Conservation (phyloP, 2,797 vertebrate species). For the Potorous gilbertii region DNA sequence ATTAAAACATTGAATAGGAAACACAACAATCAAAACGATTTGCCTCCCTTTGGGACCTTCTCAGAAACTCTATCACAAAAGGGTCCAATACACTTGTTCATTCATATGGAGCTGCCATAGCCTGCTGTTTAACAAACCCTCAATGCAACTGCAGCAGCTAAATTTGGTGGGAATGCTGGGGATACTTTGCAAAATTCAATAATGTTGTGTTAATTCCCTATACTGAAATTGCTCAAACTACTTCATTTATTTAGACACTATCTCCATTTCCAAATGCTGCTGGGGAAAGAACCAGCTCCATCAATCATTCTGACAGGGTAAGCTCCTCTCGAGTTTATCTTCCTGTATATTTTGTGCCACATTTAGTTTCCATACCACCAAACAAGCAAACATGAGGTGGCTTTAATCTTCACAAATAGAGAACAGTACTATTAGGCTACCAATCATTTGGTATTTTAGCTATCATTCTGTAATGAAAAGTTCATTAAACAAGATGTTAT, state of each 20-base stretch:
- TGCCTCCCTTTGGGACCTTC: conserved; percentile 33
- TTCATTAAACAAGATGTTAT: conserved; percentile 71
- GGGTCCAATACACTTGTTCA: background rate
- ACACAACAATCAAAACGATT: background rate
- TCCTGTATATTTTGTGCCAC: conserved; percentile 78
- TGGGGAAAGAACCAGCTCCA: conserved; percentile 77
- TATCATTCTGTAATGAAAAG: conserved; percentile 79
- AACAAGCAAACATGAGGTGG: conserved; percentile 74
- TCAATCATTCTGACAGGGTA: conserved; percentile 83
- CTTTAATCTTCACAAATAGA: conserved; percentile 83
- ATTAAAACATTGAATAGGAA: conserved; percentile 39
- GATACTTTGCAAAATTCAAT: conserved; percentile 76
- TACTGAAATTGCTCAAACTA: conserved; percentile 56
- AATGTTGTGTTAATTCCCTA: conserved; percentile 79
- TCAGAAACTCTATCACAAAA: conserved; percentile 68
- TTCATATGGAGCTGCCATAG: conserved; percentile 47
- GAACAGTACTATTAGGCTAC: conserved; percentile 81
- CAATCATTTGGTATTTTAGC: conserved; percentile 60
- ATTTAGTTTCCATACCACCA: conserved; percentile 75
- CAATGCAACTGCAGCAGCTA: conserved; percentile 59
- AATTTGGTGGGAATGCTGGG: conserved; percentile 69
- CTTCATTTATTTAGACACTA: conserved; percentile 83
- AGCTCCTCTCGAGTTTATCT: conserved; percentile 79
- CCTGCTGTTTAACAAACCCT: conserved; percentile 39
- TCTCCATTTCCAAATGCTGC: conserved; percentile 80